These are phyloP conservation scores for Vesta saturnalis DNA, from an alignment of 2,888 invertebrate genomes.

Conservation along the genomic window DNA sequence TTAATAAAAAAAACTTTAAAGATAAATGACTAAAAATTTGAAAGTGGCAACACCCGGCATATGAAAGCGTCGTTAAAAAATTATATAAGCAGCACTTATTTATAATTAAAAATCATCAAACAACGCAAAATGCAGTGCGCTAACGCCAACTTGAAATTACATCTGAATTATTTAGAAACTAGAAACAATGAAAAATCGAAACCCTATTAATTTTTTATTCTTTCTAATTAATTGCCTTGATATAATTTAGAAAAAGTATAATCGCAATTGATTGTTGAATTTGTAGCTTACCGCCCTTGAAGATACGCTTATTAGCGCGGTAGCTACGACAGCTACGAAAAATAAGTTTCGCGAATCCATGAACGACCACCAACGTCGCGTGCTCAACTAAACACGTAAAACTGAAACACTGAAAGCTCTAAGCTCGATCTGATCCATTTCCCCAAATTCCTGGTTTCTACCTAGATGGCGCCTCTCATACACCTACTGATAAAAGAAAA, in stretches of 20 bases:
- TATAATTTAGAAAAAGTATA: neutral
- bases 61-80: neutral
- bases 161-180: slow-evolving; percentile 4
- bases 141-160: neutral
- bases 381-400: slow-evolving; percentile 36
- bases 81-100: neutral
- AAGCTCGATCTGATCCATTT: slow-evolving; percentile 25
- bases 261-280: neutral
- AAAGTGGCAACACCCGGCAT: neutral
- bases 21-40: neutral
- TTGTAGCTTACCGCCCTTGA: slow-evolving; percentile 45
- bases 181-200: neutral
- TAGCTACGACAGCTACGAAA: slow-evolving; percentile 38
- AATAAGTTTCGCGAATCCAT: slow-evolving; percentile 32
- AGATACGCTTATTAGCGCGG: slow-evolving; percentile 42
- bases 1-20: neutral
- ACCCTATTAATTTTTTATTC: neutral
- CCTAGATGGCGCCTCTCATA: slow-evolving; percentile 26
- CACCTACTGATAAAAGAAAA: neutral
- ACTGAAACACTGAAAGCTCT: slow-evolving; percentile 31
- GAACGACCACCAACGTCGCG: slow-evolving; percentile 27
- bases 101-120: neutral
- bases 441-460: slow-evolving; percentile 10
- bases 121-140: slow-evolving; percentile 14
- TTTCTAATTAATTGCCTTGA: too few species aligned